Evolutionary conservation across 2,888 invertebrate species (phyloP).

Genomic region (Perizoma flavofasciatum): DNA sequence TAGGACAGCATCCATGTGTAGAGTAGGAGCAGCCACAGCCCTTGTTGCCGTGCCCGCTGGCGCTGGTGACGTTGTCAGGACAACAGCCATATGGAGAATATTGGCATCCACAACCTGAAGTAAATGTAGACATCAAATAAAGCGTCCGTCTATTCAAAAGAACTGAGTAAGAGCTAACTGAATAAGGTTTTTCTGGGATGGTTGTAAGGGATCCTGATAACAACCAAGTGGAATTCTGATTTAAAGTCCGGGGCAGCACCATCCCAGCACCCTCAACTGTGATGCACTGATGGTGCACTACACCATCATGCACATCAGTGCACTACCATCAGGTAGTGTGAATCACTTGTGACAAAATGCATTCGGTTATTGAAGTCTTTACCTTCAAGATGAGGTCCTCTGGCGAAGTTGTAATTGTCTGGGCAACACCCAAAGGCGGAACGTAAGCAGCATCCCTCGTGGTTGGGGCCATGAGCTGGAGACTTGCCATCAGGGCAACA

Average conservation of each 20-base stretch:
- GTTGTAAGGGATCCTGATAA: no score
- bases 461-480: conserved; percentile 92
- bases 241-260: no score
- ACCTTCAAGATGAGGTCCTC: conserved; percentile 90
- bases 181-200: no score
- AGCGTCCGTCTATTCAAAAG: no score
- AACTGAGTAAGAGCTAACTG: no score
- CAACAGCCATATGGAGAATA: conserved; percentile 92
- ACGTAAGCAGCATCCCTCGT: conserved; percentile 92
- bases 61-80: conserved; percentile 91
- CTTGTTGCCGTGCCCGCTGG: conserved; percentile 90
- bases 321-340: no score
- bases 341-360: no score
- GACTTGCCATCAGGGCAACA: conserved; percentile 94
- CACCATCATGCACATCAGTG: no score
- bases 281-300: no score
- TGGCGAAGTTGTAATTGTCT: conserved; percentile 92
- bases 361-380: conserved; percentile 17
- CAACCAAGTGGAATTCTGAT: no score
- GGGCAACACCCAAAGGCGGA: conserved; percentile 94
- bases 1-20: conserved; percentile 92
- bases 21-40: conserved; percentile 93
- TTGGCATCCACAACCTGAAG: conserved; percentile 90
- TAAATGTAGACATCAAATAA: conserved; percentile 14
- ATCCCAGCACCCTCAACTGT: no score